A percentile compares a stretch with the other conserved stretches of the same genome.
Evolutionary conservation across 1,140 invertebrate genomes (phyloP).

Genomic region (Manduca sexta): DNA sequence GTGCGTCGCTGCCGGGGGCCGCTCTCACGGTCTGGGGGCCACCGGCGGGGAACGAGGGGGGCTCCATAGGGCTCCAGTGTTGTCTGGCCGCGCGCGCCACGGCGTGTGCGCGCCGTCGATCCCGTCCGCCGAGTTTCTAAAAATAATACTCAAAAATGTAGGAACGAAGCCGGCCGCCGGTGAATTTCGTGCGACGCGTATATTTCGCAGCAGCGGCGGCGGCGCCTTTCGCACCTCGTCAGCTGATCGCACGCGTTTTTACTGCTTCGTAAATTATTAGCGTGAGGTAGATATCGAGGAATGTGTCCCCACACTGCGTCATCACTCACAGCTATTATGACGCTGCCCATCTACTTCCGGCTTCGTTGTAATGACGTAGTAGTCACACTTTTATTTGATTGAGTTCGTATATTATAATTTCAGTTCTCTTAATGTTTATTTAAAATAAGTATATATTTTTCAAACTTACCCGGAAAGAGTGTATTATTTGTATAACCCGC

Average conservation of each 20-base stretch:
- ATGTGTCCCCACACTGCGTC: background rate
- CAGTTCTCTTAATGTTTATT: no score
- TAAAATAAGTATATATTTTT: no score
- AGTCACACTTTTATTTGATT: no score
- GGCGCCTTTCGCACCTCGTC: constrained; percentile 14
- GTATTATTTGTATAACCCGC: no score
- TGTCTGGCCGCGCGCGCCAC: constrained; percentile 51
- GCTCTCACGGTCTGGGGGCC: constrained; percentile 35
- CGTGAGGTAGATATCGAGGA: background rate
- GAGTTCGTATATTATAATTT: no score
- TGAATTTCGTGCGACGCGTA: constrained; percentile 50
- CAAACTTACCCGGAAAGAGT: no score
- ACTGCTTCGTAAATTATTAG: no score
- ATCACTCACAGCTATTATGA: no score
- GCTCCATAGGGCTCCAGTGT: constrained; percentile 57
- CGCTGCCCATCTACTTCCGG: no score
- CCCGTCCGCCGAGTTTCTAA: constrained; percentile 53
- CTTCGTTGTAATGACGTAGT: no score
- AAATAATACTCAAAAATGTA: constrained; percentile 67
- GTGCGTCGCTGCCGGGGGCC: constrained; percentile 37
- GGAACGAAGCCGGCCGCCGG: constrained; percentile 29
- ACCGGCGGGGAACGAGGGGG: constrained; percentile 42
- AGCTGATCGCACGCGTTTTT: constrained; percentile 25
- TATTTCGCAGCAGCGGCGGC: constrained; percentile 50
- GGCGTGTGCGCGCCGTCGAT: constrained; percentile 44